Base-by-base conservation (phyloP, 53 echinoderm and acorn worm species). In the Antedon mediterranea region DNA sequence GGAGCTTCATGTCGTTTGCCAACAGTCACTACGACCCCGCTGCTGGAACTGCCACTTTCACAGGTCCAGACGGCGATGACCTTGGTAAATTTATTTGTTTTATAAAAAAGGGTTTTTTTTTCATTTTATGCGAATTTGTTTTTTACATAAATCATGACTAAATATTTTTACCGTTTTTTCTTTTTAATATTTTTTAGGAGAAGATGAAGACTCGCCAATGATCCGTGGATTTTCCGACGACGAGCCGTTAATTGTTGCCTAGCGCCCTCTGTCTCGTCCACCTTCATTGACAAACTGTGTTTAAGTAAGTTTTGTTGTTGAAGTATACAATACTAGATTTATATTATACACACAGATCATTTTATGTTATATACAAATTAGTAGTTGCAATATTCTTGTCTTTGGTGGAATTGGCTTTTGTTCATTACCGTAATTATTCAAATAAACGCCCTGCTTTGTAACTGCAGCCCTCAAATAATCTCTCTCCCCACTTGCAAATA, bases 11-110 rank as follows among this genome's bases (percentile, higher is more conserved):
- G 91, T 89, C 89, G 34, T 97, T 97, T 28, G 97, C 97, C 43
- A 97, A 97, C 90, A 97, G 97, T 77, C 97, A 97, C 88, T 97
- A 97, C 76, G 97, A 97, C 81, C 89, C 91, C 0, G 76, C 92
- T 30, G 89, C 97, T 0, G 97, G 97, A 34, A 92, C 90, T 20
- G 91, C 97, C 30, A 97, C 97, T 2, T 97, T 97, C 79, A 74
- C 83, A 20, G 74, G 76, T 0, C 81, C 57, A 0, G 91, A 95
- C 3, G 90, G 87, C 26, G 88, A 90, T 71, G 81, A 84, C 9
- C 85, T 79, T 31, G 78, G 72, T 30, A 91, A 29, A n/a, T n/a
- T n/a, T n/a, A n/a, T n/a, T n/a, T n/a, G n/a, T n/a, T n/a, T n/a
- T n/a, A n/a, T n/a, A n/a, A n/a, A n/a, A n/a, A n/a, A n/a, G n/a